Percentiles rank a stretch among this genome's conserved stretches.
These are phyloP conservation scores for Anas capensis DNA, from an alignment of 2,797 vertebrate genomes.

Conservation along the genomic window DNA sequence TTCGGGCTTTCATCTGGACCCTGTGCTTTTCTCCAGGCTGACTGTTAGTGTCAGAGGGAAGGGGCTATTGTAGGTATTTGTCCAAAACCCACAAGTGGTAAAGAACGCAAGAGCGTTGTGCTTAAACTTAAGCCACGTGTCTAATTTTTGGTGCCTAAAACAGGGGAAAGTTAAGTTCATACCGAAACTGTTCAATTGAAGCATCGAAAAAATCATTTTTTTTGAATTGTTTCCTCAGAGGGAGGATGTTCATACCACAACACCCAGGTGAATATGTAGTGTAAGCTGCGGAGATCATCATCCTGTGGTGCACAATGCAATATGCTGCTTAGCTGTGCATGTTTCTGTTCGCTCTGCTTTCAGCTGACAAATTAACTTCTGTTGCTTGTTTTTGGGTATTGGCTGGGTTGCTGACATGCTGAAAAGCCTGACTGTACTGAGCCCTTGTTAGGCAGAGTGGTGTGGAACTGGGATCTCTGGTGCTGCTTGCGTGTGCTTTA, in stretches of 20 bases:
- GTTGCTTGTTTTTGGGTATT: not conserved
- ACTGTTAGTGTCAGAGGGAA: not conserved
- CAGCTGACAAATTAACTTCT: not conserved
- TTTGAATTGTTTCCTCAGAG: not conserved
- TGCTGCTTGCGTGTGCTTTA: not conserved
- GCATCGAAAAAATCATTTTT: not conserved
- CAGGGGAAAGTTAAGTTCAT: not conserved
- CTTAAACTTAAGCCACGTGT: not conserved
- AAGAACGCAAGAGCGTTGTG: not conserved
- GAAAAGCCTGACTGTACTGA: not conserved
- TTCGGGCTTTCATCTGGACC: not conserved
- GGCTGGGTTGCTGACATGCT: not conserved
- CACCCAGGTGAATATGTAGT: too few relatives aligned
- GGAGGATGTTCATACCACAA: too few relatives aligned
- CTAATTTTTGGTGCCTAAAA: not conserved
- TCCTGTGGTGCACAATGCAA: too few relatives aligned
- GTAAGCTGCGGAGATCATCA: not conserved
- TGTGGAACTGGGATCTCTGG: not conserved
- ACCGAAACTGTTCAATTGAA: not conserved
- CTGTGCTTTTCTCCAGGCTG: not conserved
- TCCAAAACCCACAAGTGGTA: not conserved
- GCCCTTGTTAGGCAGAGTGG: too few relatives aligned
- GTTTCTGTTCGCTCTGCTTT: not conserved
- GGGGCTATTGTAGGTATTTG: not conserved
- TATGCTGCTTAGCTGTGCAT: fast-evolving